Base-by-base conservation (phyloP, 2,888 invertebrate species). In the Anagyrus pseudococci region DNA sequence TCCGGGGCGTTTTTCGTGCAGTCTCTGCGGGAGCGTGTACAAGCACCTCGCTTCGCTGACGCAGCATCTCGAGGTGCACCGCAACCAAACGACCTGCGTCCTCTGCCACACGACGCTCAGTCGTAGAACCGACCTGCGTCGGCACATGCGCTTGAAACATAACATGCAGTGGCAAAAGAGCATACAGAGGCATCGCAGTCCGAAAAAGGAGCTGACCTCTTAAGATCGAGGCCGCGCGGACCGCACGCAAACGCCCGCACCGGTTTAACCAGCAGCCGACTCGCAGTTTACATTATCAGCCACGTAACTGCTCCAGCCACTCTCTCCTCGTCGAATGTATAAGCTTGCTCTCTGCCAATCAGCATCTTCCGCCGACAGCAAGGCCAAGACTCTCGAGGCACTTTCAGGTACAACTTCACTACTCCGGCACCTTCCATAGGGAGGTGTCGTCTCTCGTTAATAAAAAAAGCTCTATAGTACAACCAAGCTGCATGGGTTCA, bases 21-120 rank as follows among this genome's bases (percentile, higher is more conserved):
- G 79, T 74, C 77, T 80, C 77, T 80, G 80, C 72, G 80, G 80
- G 73, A 80, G 80, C 76, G 80, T 80, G 71, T 80, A 80, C 79
- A 80, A 78, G 76, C 80, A 80, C 73, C 79, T 80, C 68, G 80
- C 80, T 75, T 80, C 80, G 76, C 77, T 80, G 72, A 80, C 80
- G 72, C 80, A 80, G 78, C 80, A 80, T 78, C 80, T 80, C 59
- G 80, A 80, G 77, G 80, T 80, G 77, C 80, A 80, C 76, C 80
- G 80, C 74, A 80, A 80, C 77, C 80, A 80, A 78, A 80, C 80
- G 72, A 80, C 80, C 77, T 80, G 80, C 78, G 74, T 79, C 74
- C 77, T 80, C 71, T 80, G 80, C 75, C 76, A 80, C 75, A 80
- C 80, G 75, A 80, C 80, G 73, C 80, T 80, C 76, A 80, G 80